Evolutionary conservation across 2,888 invertebrate genomes (phyloP), one percentile per base, ranked within the genome.

Genomic region (Oxytorus armatus): DNA sequence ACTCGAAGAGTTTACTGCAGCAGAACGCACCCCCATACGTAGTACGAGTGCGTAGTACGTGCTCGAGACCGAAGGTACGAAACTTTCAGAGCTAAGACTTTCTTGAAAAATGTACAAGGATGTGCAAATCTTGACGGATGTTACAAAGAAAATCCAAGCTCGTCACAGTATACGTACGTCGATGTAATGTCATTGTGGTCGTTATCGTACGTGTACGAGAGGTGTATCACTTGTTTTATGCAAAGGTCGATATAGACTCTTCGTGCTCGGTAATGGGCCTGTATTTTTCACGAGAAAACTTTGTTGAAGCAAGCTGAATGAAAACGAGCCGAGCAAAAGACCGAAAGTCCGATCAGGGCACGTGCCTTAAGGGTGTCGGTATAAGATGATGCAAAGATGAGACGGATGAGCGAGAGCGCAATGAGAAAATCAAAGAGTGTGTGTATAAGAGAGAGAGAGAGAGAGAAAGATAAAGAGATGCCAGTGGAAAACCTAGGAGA

Each of bases 311-410:
- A 53, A 63, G 74, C 44, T 65, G 44, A 33, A 55, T 65, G 55
- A 49, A 75, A 75, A 33, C 23, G 23, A 29, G 61, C 39, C 39
- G 63, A 29, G 79, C 2, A 57, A 70, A 75, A 75, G 39, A 75
- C 55, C 63, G 55, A 65, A 69, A n/a, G n/a, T n/a, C n/a, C 65
- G 57, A 79, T 57, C 63, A 74, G 55, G 44, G 55, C 65, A 36
- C 59, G 53, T 49, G 59, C 77, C 77, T 66, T 53, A 21, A 39
- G 65, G 65, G 49, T 51, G 59, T 59, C 51, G 29, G 49, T 65
- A 39, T 55, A 39, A 66, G 65, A 78, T 33, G 72, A 59, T 39
- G 49, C 65, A 65, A 73, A 63, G 66, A 74, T 61, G 75, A 57
- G 33, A 39, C 16, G 55, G 53, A 75, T 55, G 65, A 79, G 16